Conservation (phyloP, 30 jellyfish, hydroid and myxozoan species). For the Cassiopea andromeda region DNA sequence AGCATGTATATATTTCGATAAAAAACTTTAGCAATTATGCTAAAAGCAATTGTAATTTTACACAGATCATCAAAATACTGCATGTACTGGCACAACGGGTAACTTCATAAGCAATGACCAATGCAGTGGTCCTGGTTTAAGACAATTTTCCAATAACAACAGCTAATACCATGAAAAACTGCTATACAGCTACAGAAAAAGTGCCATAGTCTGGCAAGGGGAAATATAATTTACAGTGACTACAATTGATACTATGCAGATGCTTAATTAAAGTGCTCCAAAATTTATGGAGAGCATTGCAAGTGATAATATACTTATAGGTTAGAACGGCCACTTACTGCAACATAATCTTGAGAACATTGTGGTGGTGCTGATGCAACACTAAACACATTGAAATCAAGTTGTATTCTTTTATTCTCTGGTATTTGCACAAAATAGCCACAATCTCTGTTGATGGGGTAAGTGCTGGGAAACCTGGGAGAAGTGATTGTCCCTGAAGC, state of each 20-base stretch:
- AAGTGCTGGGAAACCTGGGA: slow-evolving; percentile 69
- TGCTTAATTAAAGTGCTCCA: too few relatives aligned
- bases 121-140: background rate
- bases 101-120: background rate
- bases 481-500: slow-evolving; percentile 63
- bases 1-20: too few relatives aligned
- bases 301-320: too few relatives aligned
- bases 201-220: too few relatives aligned
- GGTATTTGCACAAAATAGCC: slow-evolving; percentile 57
- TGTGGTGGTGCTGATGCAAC: slow-evolving; percentile 72
- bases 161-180: background rate
- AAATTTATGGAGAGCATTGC: too few relatives aligned
- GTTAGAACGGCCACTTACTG: slow-evolving; percentile 23
- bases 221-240: too few relatives aligned
- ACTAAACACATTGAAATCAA: slow-evolving; percentile 64
- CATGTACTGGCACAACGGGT: background rate
- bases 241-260: too few relatives aligned
- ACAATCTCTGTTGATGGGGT: slow-evolving; percentile 68
- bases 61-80: background rate
- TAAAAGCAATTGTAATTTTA: too few relatives aligned
- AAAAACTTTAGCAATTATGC: too few relatives aligned
- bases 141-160: background rate
- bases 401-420: slow-evolving; percentile 53
- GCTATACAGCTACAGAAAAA: background rate
- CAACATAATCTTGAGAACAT: slow-evolving; percentile 47